Conservation (phyloP, 2,797 vertebrate genomes). For the Euphonia xanthogaster region DNA sequence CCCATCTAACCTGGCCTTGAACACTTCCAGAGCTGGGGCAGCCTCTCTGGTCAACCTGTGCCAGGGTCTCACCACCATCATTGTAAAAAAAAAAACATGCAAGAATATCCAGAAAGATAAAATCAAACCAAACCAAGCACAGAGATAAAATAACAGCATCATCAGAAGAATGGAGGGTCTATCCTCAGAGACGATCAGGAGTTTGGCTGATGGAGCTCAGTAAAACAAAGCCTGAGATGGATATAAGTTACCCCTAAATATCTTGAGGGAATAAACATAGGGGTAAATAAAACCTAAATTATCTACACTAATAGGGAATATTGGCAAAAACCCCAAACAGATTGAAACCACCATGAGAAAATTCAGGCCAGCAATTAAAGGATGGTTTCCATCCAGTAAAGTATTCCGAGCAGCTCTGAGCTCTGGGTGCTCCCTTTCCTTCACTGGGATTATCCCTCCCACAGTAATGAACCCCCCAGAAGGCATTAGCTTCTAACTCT, state of each 20-base stretch:
- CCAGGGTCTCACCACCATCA: background rate
- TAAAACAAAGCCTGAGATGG: background rate
- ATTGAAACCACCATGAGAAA: background rate
- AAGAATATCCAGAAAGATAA: background rate
- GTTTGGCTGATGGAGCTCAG: background rate
- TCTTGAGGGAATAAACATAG: background rate
- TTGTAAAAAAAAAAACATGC: background rate
- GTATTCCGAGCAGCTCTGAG: background rate
- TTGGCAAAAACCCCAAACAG: background rate
- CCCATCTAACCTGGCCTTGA: background rate
- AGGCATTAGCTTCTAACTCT: background rate
- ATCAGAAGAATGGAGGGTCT: background rate
- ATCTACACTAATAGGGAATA: background rate
- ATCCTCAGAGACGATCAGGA: background rate
- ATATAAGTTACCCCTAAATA: background rate
- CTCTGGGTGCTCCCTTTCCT: background rate
- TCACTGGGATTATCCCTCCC: background rate
- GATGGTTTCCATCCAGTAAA: background rate
- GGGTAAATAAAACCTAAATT: background rate
- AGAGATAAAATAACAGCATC: background rate
- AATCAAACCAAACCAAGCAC: background rate
- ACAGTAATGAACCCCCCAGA: fast-evolving
- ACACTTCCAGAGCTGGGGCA: background rate
- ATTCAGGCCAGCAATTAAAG: background rate
- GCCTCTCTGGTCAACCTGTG: background rate